phyloP scores from a whole-genome alignment of 2,113 vertebrate genomes.

The Hippocampus comes region DNA sequence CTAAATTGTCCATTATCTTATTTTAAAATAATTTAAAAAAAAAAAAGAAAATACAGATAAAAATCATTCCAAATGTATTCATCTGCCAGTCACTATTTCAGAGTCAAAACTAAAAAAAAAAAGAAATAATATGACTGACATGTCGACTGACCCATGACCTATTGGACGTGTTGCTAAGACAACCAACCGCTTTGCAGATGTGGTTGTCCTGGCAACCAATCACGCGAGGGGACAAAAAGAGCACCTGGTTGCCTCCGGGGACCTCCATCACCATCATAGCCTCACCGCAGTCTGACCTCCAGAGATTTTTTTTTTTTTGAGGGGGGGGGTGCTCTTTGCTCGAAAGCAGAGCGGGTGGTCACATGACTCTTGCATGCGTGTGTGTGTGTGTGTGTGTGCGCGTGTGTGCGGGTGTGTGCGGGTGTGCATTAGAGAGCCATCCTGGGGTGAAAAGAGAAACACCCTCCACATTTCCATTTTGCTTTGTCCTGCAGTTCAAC shows the following conservation, averaged over 20 bases:
- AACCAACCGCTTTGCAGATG: background rate
- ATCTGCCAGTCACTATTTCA: background rate
- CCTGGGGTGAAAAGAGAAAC: constrained; percentile 9
- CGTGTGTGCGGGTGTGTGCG: background rate
- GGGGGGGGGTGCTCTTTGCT: background rate
- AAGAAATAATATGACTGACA: background rate
- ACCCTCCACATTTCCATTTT: constrained; percentile 13
- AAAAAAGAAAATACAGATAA: no score
- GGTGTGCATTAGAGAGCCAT: constrained; percentile 6
- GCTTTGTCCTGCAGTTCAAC: constrained; percentile 12
- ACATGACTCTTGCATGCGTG: background rate
- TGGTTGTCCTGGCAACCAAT: background rate
- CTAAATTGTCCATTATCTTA: no score
- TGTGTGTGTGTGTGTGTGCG: background rate
- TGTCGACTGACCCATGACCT: background rate
- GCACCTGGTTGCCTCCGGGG: constrained; percentile 3
- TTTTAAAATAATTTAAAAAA: no score
- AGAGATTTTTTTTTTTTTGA: background rate
- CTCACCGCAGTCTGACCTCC: constrained; percentile 5
- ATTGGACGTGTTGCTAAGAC: background rate
- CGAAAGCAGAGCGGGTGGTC: constrained; percentile 3
- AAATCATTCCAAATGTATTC: no score
- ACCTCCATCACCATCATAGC: background rate
- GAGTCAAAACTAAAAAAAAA: background rate
- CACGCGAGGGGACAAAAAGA: background rate